Evolutionary conservation across 1,140 invertebrate genomes (phyloP), one percentile per base, ranked within the genome.

Genomic region (Trachymyrmex septentrionalis): DNA sequence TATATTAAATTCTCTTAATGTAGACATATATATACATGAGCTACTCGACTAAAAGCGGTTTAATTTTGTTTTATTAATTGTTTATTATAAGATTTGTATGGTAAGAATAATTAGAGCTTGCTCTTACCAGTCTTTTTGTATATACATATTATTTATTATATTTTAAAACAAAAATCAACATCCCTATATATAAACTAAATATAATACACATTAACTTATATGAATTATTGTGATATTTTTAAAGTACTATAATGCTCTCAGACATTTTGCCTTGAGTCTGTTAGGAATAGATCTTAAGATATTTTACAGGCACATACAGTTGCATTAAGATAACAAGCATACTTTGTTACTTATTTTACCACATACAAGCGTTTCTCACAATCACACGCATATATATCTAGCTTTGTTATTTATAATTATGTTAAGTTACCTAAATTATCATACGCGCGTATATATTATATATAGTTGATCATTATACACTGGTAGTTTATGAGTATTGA

Each of bases 121-220:
- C 38, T 69, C 66, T 69, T 48, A 44, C 30, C n/a, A 21, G 48
- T 75, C 14, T 73, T 84, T 61, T 84, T 61, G 19, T 73, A 61
- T 63, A 61, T 63, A 84, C 48, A 75, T 63, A 84, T 87, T 50
- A 16, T 88, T 91, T 90, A 92, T 88, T 92, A 88, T 76, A 90
- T 91, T 57, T 88, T 88, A 89, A 91, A 92, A 92, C 91, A 91
- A 90, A 91, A 90, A 92, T 87, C 85, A 91, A 91, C 85, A 86
- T 90, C 88, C 24, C 91, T 91, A 44, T 44, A 44, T 44, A 44
- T 44, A 89, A 88, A 90, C 72, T 86, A 87, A 88, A 87, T 89
- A 89, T 90, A 91, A 86, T 91, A 92, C 81, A 92, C 81, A 92
- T 88, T 77, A 92, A 75, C 66, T 92, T 92, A 90, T 61, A 91